phyloP scores from a whole-genome alignment of 1,140 invertebrate species.

The Formica selysi region DNA sequence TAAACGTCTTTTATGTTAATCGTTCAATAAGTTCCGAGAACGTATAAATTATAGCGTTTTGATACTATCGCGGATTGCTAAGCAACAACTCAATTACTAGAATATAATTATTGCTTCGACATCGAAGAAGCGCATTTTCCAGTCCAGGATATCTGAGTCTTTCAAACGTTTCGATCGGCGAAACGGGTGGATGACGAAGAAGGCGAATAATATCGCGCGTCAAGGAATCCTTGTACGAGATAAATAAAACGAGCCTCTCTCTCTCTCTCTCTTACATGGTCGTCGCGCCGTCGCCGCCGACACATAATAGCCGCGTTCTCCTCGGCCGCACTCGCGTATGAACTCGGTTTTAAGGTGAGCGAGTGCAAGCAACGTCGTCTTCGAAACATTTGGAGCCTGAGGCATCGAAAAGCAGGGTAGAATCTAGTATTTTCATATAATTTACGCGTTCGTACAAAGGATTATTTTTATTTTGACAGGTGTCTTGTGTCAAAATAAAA shows the following conservation, averaged over 20 bases:
- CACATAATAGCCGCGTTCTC: conserved; percentile 73
- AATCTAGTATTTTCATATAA: not conserved
- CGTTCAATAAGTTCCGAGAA: conserved; percentile 6
- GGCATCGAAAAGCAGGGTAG: not conserved
- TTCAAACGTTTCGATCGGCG: not conserved
- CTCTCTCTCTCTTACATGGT: conserved; percentile 62
- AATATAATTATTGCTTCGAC: not conserved
- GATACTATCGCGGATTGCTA: not conserved
- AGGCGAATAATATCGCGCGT: conserved; percentile 67
- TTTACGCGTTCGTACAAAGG: not conserved
- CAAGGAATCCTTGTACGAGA: conserved; percentile 55
- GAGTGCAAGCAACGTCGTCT: conserved; percentile 33
- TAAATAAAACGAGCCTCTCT: conserved; percentile 70
- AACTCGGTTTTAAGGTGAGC: conserved; percentile 54
- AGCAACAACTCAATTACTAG: not conserved
- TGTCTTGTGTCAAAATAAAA: not conserved
- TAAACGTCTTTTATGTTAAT: conserved; percentile 1
- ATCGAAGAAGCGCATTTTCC: not conserved
- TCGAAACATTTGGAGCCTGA: not conserved
- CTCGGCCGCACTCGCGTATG: conserved; percentile 66
- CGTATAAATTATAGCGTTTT: not conserved
- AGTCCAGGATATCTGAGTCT: not conserved
- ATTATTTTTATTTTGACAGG: not conserved
- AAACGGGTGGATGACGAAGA: conserved; percentile 12
- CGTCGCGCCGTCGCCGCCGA: conserved; percentile 41